A percentile compares a stretch with the other conserved stretches of the same genome.
These are phyloP conservation scores for Anguilla pacifica DNA, from an alignment of 2,797 vertebrate genomes.

Conservation along the genomic window DNA sequence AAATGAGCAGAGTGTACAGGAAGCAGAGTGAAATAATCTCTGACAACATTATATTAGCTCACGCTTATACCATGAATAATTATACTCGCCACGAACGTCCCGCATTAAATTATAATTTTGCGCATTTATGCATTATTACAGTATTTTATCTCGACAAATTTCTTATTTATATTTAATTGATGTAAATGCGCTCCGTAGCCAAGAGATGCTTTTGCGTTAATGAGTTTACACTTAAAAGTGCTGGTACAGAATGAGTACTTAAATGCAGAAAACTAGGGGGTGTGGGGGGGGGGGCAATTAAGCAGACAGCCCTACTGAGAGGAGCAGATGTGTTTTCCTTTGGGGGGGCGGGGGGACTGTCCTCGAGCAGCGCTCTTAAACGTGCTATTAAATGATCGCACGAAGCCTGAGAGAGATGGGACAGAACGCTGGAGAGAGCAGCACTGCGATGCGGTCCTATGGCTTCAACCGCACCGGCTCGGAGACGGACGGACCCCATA, in stretches of 20 bases:
- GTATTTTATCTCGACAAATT: neutral
- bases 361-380: slow-evolving; percentile 56
- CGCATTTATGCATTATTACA: neutral
- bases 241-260: neutral
- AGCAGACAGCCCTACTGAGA: slow-evolving; percentile 53
- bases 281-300: slow-evolving; percentile 55
- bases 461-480: slow-evolving; percentile 25
- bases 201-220: neutral
- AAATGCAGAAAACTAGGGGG: neutral
- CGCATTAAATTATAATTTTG: neutral
- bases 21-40: neutral
- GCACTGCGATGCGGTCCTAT: slow-evolving; percentile 18
- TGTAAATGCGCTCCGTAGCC: neutral
- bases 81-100: neutral
- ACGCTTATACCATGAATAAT: neutral
- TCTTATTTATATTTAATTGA: neutral
- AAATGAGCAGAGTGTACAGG: neutral
- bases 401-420: slow-evolving; percentile 53
- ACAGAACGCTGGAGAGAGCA: slow-evolving; percentile 28
- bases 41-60: neutral
- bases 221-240: neutral
- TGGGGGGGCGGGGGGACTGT: slow-evolving; percentile 44
- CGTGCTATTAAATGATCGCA: slow-evolving; percentile 69
- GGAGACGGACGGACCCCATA: slow-evolving; percentile 18
- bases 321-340: slow-evolving; percentile 56